Base-by-base conservation (phyloP, 2,797 vertebrate species). In the Fundulus diaphanus region DNA sequence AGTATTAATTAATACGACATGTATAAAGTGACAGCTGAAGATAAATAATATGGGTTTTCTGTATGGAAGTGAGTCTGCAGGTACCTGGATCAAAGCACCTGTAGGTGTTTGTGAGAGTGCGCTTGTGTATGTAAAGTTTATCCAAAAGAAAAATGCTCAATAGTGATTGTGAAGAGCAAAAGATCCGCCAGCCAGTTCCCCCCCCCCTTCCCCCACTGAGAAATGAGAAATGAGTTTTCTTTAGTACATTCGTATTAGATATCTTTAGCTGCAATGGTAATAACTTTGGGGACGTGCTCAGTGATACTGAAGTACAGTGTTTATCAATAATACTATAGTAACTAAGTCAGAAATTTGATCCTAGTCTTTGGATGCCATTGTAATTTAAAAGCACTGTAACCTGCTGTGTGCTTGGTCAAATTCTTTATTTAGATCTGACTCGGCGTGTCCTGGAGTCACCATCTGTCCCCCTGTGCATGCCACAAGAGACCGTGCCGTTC, bases 401-500 rank as follows among this genome's bases (percentile, higher is more conserved):
- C 40, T 57, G 56, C n/a, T 68, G 7, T 71, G 70, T n/a, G 1
- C 33, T 74, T 2, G 11, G 70, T 79, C 35, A 72, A 72, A 82
- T 82, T 73, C 83, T 89, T 81, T 74, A 82, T 88, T 82, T 82
- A 88, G 73, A 37, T n/a, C 16, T 13, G 85, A 79, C 74, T 70
- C 35, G 66, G 51, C 40, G 27, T 87, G 86, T 74, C 84, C 27
- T 59, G 7, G 78, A 78, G 76, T 74, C 72, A 12, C 90, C 90
- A 92, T 92, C 88, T 92, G 91, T 88, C 76, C 80, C 31, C 42
- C 46, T 73, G 78, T 73, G 80, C 42, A 44, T 87, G 77, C 83
- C 83, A 73, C 71, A 1, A 76, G 88, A 88, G 81, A 84, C 75
- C 74, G 20, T 56, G 29, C 80, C 71, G 83, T 73, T 79, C 72